Evolutionary conservation across 1,140 invertebrate species (phyloP).

Genomic region (Camponotus floridanus): DNA sequence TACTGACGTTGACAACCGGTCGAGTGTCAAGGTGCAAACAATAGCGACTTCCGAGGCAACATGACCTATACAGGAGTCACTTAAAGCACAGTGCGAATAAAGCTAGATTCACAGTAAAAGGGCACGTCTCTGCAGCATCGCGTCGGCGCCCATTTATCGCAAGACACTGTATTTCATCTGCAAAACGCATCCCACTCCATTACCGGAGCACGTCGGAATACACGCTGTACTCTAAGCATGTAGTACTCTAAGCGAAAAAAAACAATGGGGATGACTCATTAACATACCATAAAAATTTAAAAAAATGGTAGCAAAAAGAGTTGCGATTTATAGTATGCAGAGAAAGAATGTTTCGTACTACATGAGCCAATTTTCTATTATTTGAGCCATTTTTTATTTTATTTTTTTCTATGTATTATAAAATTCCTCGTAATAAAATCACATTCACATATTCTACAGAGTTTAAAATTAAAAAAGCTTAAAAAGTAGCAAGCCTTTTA

Average conservation of each 20-base stretch:
- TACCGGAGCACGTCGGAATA: background rate
- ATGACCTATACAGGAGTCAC: conserved; percentile 35
- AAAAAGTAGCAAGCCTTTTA: background rate
- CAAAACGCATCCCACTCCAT: conserved; percentile 19
- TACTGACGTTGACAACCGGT: conserved; percentile 56
- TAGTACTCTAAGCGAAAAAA: conserved; percentile 28
- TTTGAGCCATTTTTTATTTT: too few species aligned
- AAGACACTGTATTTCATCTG: conserved; percentile 46
- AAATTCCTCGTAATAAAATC: background rate
- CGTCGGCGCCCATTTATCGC: conserved; percentile 55
- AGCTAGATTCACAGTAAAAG: conserved; percentile 54
- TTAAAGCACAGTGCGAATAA: conserved; percentile 36
- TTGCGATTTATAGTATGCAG: too few species aligned
- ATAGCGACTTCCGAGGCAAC: conserved; percentile 40
- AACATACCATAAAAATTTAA: background rate
- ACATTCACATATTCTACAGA: background rate
- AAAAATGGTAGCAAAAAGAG: background rate
- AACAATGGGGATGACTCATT: background rate
- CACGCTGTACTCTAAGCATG: background rate
- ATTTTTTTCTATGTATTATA: too few species aligned
- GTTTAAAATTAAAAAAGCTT: background rate
- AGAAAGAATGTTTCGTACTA: too few species aligned
- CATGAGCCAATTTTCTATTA: too few species aligned
- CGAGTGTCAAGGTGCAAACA: conserved; percentile 55
- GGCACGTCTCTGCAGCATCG: conserved; percentile 38